Conservation (phyloP, 2,888 invertebrate genomes). For the Ochlodes sylvanus region DNA sequence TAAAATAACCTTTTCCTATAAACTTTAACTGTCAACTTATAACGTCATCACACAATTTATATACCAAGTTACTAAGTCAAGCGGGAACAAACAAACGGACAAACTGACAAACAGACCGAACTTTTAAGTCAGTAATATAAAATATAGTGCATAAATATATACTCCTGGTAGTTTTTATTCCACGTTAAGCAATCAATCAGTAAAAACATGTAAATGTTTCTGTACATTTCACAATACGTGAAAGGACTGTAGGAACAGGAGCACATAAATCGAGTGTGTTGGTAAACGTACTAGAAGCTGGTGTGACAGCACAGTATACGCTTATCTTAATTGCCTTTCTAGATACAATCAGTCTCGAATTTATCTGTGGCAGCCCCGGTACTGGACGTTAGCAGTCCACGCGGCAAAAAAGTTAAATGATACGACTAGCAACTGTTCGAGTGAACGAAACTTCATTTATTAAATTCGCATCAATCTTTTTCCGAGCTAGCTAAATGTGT, state of each 20-base stretch:
- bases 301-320: conserved; percentile 74
- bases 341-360: conserved; percentile 62
- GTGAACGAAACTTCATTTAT: conserved; percentile 18
- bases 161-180: too few relatives aligned
- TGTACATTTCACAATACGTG: neutral
- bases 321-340: conserved; percentile 80
- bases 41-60: too few relatives aligned
- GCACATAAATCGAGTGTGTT: conserved; percentile 63
- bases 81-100: too few relatives aligned
- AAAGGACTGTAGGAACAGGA: conserved; percentile 50
- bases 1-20: too few relatives aligned
- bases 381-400: conserved; percentile 4
- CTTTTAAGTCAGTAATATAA: too few relatives aligned
- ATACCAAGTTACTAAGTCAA: too few relatives aligned
- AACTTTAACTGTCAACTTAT: too few relatives aligned
- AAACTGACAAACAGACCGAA: too few relatives aligned
- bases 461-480: conserved; percentile 16
- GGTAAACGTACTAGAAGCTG: conserved; percentile 67
- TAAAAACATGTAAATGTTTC: too few relatives aligned
- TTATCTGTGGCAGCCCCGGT: conserved; percentile 62
- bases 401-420: conserved; percentile 22
- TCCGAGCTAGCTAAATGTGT: neutral
- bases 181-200: too few relatives aligned
- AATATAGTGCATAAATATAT: too few relatives aligned
- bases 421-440: conserved; percentile 8